Base-by-base conservation (phyloP, 2,797 vertebrate genomes). In the Spea hammondii region DNA sequence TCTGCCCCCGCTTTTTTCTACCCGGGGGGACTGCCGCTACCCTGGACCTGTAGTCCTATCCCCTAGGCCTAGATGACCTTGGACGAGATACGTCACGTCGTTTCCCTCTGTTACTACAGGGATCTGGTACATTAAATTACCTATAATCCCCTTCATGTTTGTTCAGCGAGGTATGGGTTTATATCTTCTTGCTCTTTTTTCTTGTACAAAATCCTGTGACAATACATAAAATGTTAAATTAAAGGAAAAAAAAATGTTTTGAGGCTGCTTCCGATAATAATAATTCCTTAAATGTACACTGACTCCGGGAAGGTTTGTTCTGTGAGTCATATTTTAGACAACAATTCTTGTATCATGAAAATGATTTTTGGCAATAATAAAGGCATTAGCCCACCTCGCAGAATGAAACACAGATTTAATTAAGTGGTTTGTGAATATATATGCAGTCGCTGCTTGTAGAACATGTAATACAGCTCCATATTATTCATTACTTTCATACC, bases 391-490 rank as follows among this genome's bases (percentile, higher is more conserved):
- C 55, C 6, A 59, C 7, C 70, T 57, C 44, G 70, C 51, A 57
- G 44, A 47, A 45, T 72, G 70, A 72, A 72, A 57, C 70, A 72
- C 57, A 6, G 70, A 12, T 45, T 72, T 72, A 57, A 72, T 72
- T 72, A 72, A 72, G 70, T 55, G 11, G 7, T 47, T 57, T 72
- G 51, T 72, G 57, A 72, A 72, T 57, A 45, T 13, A 8, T 12
- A 54, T 55, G 17, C 70, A 72, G 53, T 55, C 57, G 13, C 45
- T 7, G 4, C 17, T 50, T 11, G 17, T 17, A 45, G 51, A 72
- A 72, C 44, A 72, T 72, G 54, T 46, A 44, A 14, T 59, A 72
- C 55, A 55, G 17, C 9, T 70, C 70, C 57, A 53, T 72, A 45
- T 54, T 59, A 57, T 17, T 44, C 46, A 10, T 44, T 44, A 59